Evolutionary conservation across 2,888 invertebrate species (phyloP), one percentile per base, ranked within the genome.

Genomic region (Ditula angustiorana): DNA sequence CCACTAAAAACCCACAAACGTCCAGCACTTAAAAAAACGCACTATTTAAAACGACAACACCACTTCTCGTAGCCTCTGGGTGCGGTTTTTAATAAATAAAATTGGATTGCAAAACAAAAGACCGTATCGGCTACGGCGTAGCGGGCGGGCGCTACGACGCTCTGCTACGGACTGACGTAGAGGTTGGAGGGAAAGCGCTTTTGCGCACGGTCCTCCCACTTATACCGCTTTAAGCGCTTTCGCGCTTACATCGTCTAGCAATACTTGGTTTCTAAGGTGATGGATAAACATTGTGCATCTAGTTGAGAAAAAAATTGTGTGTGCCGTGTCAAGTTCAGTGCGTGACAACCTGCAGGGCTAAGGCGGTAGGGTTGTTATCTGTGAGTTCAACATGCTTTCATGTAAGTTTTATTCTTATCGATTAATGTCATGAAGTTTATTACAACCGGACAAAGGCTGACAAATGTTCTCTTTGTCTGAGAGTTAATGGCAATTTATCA

Each of bases 81-180:
- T 30, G 35, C 61, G 70, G 69, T 84, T 88, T 87, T 85, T 76
- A 81, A 85, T 81, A 72, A 84, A 72, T 71, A 85, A 78, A 75
- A 71, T 69, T 69, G 60, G 61, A 59, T 74, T 77, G 71, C 73
- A 76, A 68, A 71, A 76, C 79, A 75, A 79, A 76, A 71, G 75
- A 73, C 63, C 10, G 28, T n/a, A 19, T 44, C 41, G 46, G 59
- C 67, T 70, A 69, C 68, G 57, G 16, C 63, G 68, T 52, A 60
- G 58, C 82, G 72, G 56, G 76, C 74, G 73, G 63, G 59, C 68
- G 76, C 80, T 79, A 76, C 82, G 79, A 68, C 66, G 50, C 26
- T 8, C 11, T 23, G 61, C 63, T 63, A 68, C 66, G 70, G 52
- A 70, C 70, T 70, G 70, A 57, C 70, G 70, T 68, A 58, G 56